Evolutionary conservation across 2,113 vertebrate genomes (phyloP).

Genomic region (Notothenia coriiceps): DNA sequence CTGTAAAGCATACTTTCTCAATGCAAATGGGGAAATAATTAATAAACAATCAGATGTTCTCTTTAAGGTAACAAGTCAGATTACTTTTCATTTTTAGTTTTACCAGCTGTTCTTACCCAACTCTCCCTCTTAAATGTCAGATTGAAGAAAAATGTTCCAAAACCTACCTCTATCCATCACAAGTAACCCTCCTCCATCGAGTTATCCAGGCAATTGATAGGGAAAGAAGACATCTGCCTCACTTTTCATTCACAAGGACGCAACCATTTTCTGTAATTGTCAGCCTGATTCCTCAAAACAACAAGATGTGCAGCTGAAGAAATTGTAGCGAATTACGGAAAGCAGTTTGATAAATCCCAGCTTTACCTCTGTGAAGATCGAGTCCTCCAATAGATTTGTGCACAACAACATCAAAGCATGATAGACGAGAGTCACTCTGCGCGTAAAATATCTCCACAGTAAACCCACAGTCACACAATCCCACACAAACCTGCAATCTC

Average conservation of each 20-base stretch:
- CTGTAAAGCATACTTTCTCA: not conserved
- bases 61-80: not conserved
- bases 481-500: conserved; percentile 12
- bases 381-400: not conserved
- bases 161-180: conserved; percentile 18
- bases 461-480: conserved; percentile 7
- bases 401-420: not conserved
- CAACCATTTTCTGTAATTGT: not conserved
- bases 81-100: not conserved
- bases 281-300: not conserved
- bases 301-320: not conserved
- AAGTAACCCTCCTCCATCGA: not conserved
- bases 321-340: not conserved
- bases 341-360: not conserved
- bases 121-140: not conserved
- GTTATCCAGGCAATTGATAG: conserved; percentile 1
- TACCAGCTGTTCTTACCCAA: not conserved
- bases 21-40: not conserved
- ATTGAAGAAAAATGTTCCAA: conserved; percentile 9
- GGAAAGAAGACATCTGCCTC: not conserved
- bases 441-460: conserved; percentile 15
- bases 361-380: not conserved
- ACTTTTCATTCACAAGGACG: not conserved
- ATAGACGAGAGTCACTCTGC: conserved; percentile 10
- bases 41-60: not conserved